Evolutionary conservation across 1,140 invertebrate genomes (phyloP).

Genomic region (Teleogryllus occipitalis): DNA sequence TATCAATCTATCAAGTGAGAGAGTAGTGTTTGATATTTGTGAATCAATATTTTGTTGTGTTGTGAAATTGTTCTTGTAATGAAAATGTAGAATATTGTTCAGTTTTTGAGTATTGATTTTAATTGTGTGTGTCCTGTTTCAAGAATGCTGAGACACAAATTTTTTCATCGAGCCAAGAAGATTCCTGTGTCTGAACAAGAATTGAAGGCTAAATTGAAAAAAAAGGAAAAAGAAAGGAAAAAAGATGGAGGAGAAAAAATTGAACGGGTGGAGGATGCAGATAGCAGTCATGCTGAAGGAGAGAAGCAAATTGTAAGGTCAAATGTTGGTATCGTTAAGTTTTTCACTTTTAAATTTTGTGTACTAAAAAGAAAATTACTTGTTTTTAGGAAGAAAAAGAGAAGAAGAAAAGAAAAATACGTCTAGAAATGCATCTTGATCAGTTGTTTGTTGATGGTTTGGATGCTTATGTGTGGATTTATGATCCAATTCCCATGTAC

Average conservation of each 20-base stretch:
- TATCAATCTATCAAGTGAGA: too few species aligned
- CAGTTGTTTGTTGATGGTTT: constrained; percentile 87
- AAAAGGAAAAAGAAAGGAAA: constrained; percentile 50
- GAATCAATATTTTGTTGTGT: too few species aligned
- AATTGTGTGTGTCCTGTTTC: constrained; percentile 12
- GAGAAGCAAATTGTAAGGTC: constrained; percentile 31
- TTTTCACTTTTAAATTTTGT: background rate
- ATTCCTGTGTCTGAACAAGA: constrained; percentile 69
- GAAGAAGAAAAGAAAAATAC: constrained; percentile 54
- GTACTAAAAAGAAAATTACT: background rate
- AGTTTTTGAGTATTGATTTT: too few species aligned
- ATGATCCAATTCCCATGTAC: constrained; percentile 93
- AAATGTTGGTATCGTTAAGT: background rate
- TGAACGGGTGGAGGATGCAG: constrained; percentile 44
- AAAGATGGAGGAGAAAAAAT: constrained; percentile 47
- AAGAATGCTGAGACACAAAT: constrained; percentile 80
- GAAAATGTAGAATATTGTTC: too few species aligned
- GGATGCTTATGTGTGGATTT: constrained; percentile 98
- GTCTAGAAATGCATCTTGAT: constrained; percentile 92
- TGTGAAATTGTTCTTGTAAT: too few species aligned
- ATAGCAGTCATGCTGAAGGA: constrained; percentile 45
- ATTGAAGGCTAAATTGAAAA: constrained; percentile 52
- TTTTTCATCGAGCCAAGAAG: constrained; percentile 91
- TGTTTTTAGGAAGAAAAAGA: constrained; percentile 31
- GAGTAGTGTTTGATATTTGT: too few species aligned